phyloP scores from a whole-genome alignment of 2,888 invertebrate genomes.

The Cheilosia urbana region DNA sequence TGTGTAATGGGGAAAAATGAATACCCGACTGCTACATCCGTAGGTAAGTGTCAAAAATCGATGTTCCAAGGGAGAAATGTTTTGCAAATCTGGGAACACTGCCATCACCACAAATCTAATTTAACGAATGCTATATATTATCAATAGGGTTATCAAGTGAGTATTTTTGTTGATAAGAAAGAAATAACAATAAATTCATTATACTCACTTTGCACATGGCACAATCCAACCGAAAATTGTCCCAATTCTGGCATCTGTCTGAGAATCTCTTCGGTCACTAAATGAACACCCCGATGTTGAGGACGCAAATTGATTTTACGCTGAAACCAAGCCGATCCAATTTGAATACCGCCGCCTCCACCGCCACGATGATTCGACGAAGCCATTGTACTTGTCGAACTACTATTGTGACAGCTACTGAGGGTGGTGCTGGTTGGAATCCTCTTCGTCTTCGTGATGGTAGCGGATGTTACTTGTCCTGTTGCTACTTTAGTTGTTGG shows the following conservation, averaged over 20 bases:
- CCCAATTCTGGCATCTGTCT: slow-evolving; percentile 97
- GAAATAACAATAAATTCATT: not conserved
- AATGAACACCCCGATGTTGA: slow-evolving; percentile 98
- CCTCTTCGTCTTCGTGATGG: slow-evolving; percentile 72
- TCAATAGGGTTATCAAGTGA: no score
- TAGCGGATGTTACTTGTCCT: slow-evolving; percentile 46
- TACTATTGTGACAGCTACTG: slow-evolving; percentile 83
- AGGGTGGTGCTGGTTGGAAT: slow-evolving; percentile 83
- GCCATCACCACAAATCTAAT: no score
- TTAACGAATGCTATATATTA: no score
- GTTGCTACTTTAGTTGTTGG: slow-evolving; percentile 77
- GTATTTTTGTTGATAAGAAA: no score
- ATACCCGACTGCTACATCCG: no score
- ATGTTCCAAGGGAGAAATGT: no score
- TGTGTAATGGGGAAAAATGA: no score
- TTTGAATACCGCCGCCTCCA: slow-evolving; percentile 90
- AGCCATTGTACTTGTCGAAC: slow-evolving; percentile 84
- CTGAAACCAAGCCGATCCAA: slow-evolving; percentile 99
- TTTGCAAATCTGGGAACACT: no score
- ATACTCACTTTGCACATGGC: slow-evolving; percentile 97
- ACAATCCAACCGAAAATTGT: slow-evolving; percentile 97
- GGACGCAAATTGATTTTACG: slow-evolving; percentile 97
- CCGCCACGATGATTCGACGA: slow-evolving; percentile 84
- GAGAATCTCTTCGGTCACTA: slow-evolving; percentile 98
- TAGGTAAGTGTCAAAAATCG: no score